phyloP scores from a whole-genome alignment of 2,113 vertebrate species.

The Halcyon malimbica region DNA sequence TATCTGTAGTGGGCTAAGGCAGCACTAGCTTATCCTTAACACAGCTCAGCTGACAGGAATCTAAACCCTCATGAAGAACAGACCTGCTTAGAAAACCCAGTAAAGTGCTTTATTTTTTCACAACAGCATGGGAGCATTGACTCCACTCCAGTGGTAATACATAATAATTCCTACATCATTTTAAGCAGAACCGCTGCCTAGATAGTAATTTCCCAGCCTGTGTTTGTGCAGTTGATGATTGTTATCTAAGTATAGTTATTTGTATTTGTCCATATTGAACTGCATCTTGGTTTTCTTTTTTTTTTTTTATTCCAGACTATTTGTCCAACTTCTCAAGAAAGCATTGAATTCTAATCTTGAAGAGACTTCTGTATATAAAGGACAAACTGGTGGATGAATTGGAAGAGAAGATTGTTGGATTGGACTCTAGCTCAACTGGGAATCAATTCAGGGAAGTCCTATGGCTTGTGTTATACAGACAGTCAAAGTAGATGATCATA shows the following conservation, averaged over 20 bases:
- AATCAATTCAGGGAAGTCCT: not conserved
- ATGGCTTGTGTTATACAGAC: not conserved
- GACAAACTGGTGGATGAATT: not conserved
- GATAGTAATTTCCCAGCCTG: not conserved
- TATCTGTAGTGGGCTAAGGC: not conserved
- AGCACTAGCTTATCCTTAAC: not conserved
- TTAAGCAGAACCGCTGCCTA: not conserved
- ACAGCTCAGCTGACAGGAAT: not conserved
- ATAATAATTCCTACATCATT: not conserved
- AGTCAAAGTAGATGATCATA: not conserved
- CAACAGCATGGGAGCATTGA: not conserved
- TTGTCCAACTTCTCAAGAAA: conserved; percentile 65
- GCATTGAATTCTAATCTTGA: conserved; percentile 31
- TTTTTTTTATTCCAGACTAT: not conserved
- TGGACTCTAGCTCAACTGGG: not conserved
- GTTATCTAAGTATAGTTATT: not conserved
- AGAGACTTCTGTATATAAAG: conserved; percentile 7
- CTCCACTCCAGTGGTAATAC: not conserved
- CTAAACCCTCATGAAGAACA: conserved; percentile 25
- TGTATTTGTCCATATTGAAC: not conserved
- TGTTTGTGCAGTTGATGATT: not conserved
- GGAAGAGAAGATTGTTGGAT: not conserved
- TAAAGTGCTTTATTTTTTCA: not conserved
- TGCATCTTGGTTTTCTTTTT: not conserved
- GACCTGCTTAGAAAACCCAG: not conserved